These are phyloP conservation scores for Hiodon tergisus DNA, from an alignment of 2,113 vertebrate species.

Conservation along the genomic window DNA sequence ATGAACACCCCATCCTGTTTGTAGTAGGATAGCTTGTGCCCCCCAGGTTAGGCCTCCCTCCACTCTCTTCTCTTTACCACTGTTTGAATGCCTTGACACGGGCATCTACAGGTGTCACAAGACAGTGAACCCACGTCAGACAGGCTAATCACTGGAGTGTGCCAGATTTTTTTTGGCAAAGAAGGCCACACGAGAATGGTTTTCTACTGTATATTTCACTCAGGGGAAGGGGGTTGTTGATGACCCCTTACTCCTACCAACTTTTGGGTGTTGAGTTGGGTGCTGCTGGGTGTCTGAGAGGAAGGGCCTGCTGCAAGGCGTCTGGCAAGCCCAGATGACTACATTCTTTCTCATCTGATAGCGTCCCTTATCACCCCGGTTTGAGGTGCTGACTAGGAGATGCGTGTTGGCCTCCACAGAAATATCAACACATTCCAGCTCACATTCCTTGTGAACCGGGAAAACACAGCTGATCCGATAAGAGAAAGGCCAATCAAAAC, in stretches of 20 bases:
- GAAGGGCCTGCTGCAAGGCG: background rate
- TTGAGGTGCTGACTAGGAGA: constrained; percentile 44
- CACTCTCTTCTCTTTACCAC: too few relatives aligned
- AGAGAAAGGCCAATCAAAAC: constrained; percentile 51
- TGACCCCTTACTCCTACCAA: background rate
- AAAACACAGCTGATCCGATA: constrained; percentile 47
- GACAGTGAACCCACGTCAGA: too few relatives aligned
- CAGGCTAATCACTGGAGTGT: too few relatives aligned
- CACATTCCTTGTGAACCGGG: constrained; percentile 47
- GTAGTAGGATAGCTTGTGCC: too few relatives aligned
- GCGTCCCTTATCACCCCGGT: constrained; percentile 42
- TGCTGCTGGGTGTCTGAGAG: background rate
- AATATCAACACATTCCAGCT: constrained; percentile 54
- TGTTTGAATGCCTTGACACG: too few relatives aligned
- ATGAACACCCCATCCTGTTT: too few relatives aligned
- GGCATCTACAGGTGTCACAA: too few relatives aligned
- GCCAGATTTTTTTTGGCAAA: too few relatives aligned
- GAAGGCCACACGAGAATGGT: too few relatives aligned
- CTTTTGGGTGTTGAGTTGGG: background rate
- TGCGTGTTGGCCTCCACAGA: constrained; percentile 44
- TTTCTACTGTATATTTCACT: background rate
- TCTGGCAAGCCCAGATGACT: constrained; percentile 13
- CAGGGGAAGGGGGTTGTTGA: background rate
- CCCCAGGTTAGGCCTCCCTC: too few relatives aligned
- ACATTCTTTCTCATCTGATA: constrained; percentile 54